Evolutionary conservation across 2,888 invertebrate species (phyloP), one percentile per base, ranked within the genome.

Genomic region (Malthinus flaveolus): DNA sequence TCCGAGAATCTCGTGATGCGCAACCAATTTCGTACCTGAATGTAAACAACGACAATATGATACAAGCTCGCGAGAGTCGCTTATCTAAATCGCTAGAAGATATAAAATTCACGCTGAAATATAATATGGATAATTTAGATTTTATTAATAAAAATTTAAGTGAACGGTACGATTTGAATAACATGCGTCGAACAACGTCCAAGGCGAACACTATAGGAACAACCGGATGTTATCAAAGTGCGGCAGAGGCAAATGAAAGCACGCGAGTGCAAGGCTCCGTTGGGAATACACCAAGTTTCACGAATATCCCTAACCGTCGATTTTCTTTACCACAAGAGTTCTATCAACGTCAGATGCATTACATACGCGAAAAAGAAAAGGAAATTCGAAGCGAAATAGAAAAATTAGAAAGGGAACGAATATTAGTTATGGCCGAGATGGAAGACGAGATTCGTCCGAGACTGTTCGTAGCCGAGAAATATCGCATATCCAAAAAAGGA

Each of bases 371-470:
- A 74, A 88, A 88, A 76, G 89, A 89, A 78, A 83, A 84, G 67
- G 85, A 88, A 73, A 82, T 89, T 5, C 85, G 85, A 77, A 78
- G 82, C 31, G 88, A 89, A 78, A 83, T 88, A 63, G 82, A 83
- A 62, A 80, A 84, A 1, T 75, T 89, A 33, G 87, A 88, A 76
- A 79, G 81, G 36, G 83, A 85, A 67, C 84, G 85, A 51, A 73
- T 77, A 32, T 69, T 71, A 50, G 59, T 78, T 13, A 65, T 68
- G 32, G 64, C 68, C 1, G 73, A 73, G 44, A 76, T 79, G 32
- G 79, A 79, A 1, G 77, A 76, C 1, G 64, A 61, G 71, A 79
- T 79, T 31, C 80, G 81, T 32, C 73, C 81, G 56, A 70, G 80
- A 46, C 69, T 77, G 33, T 82, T 83, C 66, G 78, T 77, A 59